Conservation (phyloP, 2,797 vertebrate species). For the Gallinago solitaria region DNA sequence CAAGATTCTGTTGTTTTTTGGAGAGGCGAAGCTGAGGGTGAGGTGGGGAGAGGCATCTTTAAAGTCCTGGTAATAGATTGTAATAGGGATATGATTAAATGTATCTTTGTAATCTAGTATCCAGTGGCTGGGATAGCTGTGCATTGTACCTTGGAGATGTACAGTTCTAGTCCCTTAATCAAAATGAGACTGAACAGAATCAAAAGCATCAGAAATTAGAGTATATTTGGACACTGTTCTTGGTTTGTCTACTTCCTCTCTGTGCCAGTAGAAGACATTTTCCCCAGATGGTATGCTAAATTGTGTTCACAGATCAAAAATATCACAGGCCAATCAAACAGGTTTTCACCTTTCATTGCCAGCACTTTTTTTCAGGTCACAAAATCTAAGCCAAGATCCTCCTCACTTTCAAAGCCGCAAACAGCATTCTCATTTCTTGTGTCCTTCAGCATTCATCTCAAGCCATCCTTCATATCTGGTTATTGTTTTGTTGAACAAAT, state of each 20-base stretch:
- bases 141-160: neutral
- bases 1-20: neutral
- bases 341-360: slow-evolving; percentile 46
- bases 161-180: neutral
- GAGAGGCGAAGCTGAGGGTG: rapidly evolving
- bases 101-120: neutral
- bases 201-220: slow-evolving; percentile 3
- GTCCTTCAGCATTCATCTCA: slow-evolving; percentile 25
- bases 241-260: neutral
- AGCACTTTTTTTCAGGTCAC: slow-evolving; percentile 48
- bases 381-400: slow-evolving; percentile 57
- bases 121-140: neutral
- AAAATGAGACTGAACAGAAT: neutral
- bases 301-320: slow-evolving; percentile 42
- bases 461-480: neutral
- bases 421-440: neutral
- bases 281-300: slow-evolving; percentile 15
- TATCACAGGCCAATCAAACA: slow-evolving; percentile 34
- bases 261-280: neutral
- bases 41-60: neutral
- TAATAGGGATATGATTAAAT: neutral
- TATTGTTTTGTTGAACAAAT: slow-evolving; percentile 16
- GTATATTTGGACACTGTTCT: neutral
- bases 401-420: slow-evolving; percentile 52
- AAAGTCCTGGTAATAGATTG: neutral